Conservation (phyloP, 2,113 vertebrate species). For the Megaceryle torquata region DNA sequence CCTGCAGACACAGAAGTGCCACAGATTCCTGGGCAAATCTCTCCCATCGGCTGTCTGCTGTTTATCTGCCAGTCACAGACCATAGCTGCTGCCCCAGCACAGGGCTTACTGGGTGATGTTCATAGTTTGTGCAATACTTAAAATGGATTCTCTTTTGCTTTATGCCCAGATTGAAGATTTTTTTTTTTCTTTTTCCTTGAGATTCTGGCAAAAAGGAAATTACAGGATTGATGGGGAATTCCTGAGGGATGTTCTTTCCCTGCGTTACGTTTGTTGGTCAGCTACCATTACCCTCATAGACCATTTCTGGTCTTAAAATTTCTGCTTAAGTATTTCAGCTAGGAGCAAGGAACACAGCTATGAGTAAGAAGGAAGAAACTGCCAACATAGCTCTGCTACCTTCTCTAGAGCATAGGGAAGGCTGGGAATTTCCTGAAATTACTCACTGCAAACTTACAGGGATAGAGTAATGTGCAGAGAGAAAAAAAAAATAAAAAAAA, state of each 20-base stretch:
- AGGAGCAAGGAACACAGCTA: background rate
- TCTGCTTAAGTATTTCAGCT: background rate
- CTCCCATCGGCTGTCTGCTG: background rate
- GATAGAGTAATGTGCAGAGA: background rate
- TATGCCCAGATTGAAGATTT: background rate
- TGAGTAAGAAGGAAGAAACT: background rate
- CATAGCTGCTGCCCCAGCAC: background rate
- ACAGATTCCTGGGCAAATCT: background rate
- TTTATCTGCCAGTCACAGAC: background rate
- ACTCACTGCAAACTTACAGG: background rate
- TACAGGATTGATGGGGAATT: background rate
- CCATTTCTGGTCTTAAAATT: background rate
- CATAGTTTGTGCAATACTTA: background rate
- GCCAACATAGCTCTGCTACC: background rate
- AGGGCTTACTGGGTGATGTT: background rate
- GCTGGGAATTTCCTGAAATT: background rate
- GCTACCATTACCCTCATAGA: background rate
- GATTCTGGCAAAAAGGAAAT: background rate
- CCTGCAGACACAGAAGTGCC: background rate
- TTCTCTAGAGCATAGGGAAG: background rate
- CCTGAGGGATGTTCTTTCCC: background rate
- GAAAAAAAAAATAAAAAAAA: background rate
- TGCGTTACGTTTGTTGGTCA: background rate
- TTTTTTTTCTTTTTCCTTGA: background rate
- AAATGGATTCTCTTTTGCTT: background rate